Percentiles rank a stretch among this genome's conserved stretches.
Conservation (phyloP, 1,140 invertebrate genomes). For the Oncopeltus fasciatus region DNA sequence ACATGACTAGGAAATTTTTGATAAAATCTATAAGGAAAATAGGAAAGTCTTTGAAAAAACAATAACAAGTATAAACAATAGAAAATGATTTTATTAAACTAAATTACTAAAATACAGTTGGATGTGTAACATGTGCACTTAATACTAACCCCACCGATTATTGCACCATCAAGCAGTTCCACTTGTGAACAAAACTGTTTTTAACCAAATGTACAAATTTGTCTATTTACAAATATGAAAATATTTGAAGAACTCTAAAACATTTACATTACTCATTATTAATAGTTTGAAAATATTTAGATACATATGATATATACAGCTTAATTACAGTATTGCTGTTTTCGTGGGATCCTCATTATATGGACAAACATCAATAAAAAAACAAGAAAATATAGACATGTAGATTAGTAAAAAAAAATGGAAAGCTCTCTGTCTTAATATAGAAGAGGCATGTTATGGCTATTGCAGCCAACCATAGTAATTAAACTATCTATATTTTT, state of each 20-base stretch:
- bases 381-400: background rate
- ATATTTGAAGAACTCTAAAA: slow-evolving; percentile 5
- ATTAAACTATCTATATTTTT: too few relatives aligned
- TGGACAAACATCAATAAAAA: background rate
- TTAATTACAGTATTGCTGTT: background rate
- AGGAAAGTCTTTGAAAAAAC: too few relatives aligned
- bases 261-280: background rate
- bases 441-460: too few relatives aligned
- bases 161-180: background rate
- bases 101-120: slow-evolving; percentile 2
- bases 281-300: background rate
- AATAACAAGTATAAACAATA: too few relatives aligned
- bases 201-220: background rate
- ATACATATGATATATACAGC: background rate
- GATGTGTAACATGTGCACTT: slow-evolving; percentile 1
- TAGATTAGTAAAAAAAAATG: background rate
- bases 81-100: background rate
- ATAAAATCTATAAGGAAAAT: too few relatives aligned
- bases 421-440: background rate
- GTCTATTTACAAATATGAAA: background rate
- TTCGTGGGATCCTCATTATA: background rate
- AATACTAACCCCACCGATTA: background rate
- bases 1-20: too few relatives aligned
- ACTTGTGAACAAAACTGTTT: background rate
- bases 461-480: too few relatives aligned